Conservation (phyloP, 35 echinoderm and acorn worm genomes). For the Apostichopus japonicus region DNA sequence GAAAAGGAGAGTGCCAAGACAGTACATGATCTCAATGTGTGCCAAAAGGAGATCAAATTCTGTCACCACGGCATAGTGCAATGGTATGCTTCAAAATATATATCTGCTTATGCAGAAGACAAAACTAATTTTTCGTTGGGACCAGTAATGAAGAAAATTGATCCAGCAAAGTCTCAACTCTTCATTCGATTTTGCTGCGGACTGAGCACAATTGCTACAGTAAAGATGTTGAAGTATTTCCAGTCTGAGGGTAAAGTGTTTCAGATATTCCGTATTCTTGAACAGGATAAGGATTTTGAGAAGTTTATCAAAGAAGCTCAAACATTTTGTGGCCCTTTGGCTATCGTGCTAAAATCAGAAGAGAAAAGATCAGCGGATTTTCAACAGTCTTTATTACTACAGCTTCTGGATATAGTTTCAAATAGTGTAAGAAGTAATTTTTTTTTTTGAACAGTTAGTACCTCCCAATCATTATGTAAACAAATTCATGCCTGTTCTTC, state of each 20-base stretch:
- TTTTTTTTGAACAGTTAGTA: not conserved
- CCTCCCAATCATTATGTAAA: too few species aligned
- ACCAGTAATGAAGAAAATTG: not conserved
- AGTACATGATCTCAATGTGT: not conserved
- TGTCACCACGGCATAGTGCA: not conserved
- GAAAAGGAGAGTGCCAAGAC: not conserved
- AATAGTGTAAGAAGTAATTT: not conserved
- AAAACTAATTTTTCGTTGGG: too few species aligned
- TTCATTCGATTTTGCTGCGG: constrained; percentile 1
- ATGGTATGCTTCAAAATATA: not conserved
- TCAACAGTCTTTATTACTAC: not conserved
- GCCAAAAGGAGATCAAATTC: not conserved
- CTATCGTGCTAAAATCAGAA: not conserved
- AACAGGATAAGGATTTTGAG: not conserved
- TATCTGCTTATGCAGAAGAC: not conserved
- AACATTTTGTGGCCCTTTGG: not conserved
- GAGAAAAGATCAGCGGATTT: not conserved
- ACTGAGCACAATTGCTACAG: not conserved
- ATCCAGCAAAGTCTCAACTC: not conserved
- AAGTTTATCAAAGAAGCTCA: not conserved
- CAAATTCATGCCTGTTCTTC: too few species aligned
- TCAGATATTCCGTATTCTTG: not conserved
- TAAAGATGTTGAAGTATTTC: too few species aligned
- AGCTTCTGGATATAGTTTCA: not conserved
- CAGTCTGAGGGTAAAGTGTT: not conserved